Evolutionary conservation across 2,797 vertebrate genomes (phyloP).

Genomic region (Hoplostethus mediterraneus): DNA sequence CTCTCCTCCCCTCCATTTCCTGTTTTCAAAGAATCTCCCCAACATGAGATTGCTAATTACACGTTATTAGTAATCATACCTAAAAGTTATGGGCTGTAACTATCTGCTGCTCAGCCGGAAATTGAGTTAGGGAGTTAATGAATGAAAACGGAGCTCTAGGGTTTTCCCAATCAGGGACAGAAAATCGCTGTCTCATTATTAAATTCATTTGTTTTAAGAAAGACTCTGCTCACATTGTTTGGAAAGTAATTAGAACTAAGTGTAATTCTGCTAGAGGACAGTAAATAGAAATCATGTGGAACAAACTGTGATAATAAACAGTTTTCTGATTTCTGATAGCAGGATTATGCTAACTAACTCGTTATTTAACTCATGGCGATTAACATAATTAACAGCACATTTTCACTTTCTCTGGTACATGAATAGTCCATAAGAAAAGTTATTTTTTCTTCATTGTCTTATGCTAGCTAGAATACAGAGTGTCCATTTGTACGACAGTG

Average conservation of each 20-base stretch:
- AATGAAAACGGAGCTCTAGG: slow-evolving; percentile 45
- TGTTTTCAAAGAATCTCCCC: slow-evolving; percentile 42
- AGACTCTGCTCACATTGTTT: neutral
- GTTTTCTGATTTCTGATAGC: slow-evolving; percentile 14
- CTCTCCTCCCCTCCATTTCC: slow-evolving; percentile 46
- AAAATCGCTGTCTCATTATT: slow-evolving; percentile 38
- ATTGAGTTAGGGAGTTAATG: slow-evolving; percentile 65
- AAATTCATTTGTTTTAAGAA: slow-evolving; percentile 20
- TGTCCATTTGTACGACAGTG: slow-evolving; percentile 13
- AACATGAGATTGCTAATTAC: slow-evolving; percentile 62
- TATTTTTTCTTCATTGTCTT: neutral
- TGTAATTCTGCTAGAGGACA: neutral
- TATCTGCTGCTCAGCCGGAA: slow-evolving; percentile 60
- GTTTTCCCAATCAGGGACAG: slow-evolving; percentile 32
- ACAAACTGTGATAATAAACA: slow-evolving; percentile 31
- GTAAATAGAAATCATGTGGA: slow-evolving; percentile 32
- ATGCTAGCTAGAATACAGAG: neutral
- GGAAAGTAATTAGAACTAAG: slow-evolving; percentile 13
- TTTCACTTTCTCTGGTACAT: neutral
- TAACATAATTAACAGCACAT: neutral
- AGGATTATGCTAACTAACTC: neutral
- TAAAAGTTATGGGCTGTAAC: slow-evolving; percentile 71
- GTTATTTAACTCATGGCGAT: slow-evolving; percentile 21
- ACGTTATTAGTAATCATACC: slow-evolving; percentile 76
- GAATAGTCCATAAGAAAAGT: neutral